Percentiles rank a stretch among this genome's conserved stretches.
Conservation (phyloP, 2,113 vertebrate genomes). For the Actenoides lindsayi region DNA sequence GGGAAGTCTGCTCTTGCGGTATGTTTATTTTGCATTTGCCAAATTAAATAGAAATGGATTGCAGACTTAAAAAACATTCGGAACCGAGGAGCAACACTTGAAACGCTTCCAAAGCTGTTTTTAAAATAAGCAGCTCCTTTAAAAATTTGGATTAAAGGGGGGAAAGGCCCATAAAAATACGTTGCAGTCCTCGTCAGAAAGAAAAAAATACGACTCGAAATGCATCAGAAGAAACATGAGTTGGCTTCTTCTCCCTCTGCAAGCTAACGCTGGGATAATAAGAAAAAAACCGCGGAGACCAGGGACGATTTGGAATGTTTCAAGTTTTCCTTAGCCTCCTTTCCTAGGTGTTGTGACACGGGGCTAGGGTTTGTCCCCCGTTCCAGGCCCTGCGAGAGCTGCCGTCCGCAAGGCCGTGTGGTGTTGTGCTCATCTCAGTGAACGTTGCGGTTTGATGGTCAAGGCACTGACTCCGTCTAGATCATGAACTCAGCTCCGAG, state of each 20-base stretch:
- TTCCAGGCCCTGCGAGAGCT: neutral
- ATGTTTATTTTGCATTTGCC: slow-evolving; percentile 63
- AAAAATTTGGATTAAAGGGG: neutral
- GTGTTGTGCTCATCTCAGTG: neutral
- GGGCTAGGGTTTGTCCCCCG: neutral
- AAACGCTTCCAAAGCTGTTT: slow-evolving; percentile 48
- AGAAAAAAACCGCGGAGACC: neutral
- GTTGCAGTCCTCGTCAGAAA: neutral
- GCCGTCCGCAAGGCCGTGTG: neutral
- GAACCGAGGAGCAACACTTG: slow-evolving; percentile 16
- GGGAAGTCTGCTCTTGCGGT: slow-evolving; percentile 42
- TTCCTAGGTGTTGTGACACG: neutral
- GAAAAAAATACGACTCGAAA: neutral
- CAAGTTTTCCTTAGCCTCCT: neutral
- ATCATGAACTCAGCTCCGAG: slow-evolving; percentile 45
- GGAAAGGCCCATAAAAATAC: neutral
- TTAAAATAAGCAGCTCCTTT: slow-evolving; percentile 34
- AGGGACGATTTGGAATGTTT: neutral
- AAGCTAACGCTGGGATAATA: neutral
- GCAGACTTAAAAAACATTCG: slow-evolving; percentile 22
- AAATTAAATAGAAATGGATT: slow-evolving; percentile 62
- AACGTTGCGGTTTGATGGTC: slow-evolving; percentile 43
- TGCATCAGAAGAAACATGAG: neutral
- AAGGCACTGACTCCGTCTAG: slow-evolving; percentile 27
- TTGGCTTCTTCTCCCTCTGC: neutral